Evolutionary conservation across 2,888 invertebrate genomes (phyloP), one percentile per base, ranked within the genome.

Genomic region (Calliscelio sp.): DNA sequence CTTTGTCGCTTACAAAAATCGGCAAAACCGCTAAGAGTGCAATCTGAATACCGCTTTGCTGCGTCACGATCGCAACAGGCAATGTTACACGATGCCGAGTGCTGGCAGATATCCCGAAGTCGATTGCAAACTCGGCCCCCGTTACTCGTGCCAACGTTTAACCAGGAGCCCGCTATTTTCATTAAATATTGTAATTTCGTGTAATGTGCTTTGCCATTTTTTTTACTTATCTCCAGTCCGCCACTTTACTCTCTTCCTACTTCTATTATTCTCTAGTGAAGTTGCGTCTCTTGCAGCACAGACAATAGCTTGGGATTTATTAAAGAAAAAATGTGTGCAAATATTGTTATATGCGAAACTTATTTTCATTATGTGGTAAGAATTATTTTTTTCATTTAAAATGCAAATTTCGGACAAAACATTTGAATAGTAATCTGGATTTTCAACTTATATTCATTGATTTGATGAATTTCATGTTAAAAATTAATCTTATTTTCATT

Each of bases 11-110:
- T 88, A 55, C 85, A 88, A 89, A 92, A 92, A 88, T 91, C 89
- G 89, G 88, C 90, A 86, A 93, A 93, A 93, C 93, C 93, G 93
- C 93, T 93, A 93, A 93, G 92, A 93, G 93, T 88, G 92, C 93
- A 93, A 93, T 93, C 92, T 91, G 91, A 93, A 93, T 93, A 93
- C 93, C 93, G 93, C 92, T 93, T 90, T 85, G 89, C 90, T 88
- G 90, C 91, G 92, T 92, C 93, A 93, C 93, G 93, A 93, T 92
- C 90, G 88, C 88, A 87, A 86, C 84, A 89, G 91, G 77, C 89
- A 38, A 79, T 85, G 90, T 89, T 90, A 92, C 92, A 91, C 91
- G 92, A 89, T 85, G 91, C 84, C 68, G 61, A 59, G 49, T 46
- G 38, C 74, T 41, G 59, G 53, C 53, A 28, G 51, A 18, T 49